These are phyloP conservation scores for Sebastes miniatus DNA, from an alignment of 2,797 vertebrate species.

Conservation along the genomic window DNA sequence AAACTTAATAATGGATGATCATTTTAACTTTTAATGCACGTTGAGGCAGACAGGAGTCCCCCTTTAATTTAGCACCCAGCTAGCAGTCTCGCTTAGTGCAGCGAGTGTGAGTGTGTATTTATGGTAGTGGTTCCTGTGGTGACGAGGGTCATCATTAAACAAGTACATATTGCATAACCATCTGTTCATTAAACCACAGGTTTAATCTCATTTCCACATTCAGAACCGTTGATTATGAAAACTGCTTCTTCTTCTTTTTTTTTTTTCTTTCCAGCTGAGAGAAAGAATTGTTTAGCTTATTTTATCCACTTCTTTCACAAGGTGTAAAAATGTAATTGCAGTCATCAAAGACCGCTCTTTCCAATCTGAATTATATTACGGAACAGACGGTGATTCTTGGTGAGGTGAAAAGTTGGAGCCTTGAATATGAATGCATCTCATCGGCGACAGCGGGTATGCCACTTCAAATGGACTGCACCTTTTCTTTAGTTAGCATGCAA, in stretches of 20 bases:
- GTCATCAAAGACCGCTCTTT: constrained; percentile 22
- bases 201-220: background rate
- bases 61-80: constrained; percentile 72
- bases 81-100: constrained; percentile 36
- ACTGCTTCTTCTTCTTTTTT: background rate
- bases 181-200: constrained; percentile 30
- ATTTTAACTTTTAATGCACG: constrained; percentile 76
- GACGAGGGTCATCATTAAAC: constrained; percentile 52
- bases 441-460: constrained; percentile 7
- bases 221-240: background rate
- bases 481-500: constrained; percentile 48
- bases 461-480: constrained; percentile 24
- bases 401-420: constrained; percentile 39
- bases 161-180: constrained; percentile 23
- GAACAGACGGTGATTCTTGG: constrained; percentile 20
- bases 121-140: constrained; percentile 28
- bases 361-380: constrained; percentile 30
- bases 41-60: constrained; percentile 60
- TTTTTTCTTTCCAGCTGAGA: background rate
- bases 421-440: constrained; percentile 51
- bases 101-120: constrained; percentile 39
- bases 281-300: background rate
- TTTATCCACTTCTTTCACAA: background rate
- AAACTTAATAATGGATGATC: constrained; percentile 76
- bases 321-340: constrained; percentile 36